phyloP scores from a whole-genome alignment of 2,888 invertebrate genomes.

The Cryptocephalus primarius region DNA sequence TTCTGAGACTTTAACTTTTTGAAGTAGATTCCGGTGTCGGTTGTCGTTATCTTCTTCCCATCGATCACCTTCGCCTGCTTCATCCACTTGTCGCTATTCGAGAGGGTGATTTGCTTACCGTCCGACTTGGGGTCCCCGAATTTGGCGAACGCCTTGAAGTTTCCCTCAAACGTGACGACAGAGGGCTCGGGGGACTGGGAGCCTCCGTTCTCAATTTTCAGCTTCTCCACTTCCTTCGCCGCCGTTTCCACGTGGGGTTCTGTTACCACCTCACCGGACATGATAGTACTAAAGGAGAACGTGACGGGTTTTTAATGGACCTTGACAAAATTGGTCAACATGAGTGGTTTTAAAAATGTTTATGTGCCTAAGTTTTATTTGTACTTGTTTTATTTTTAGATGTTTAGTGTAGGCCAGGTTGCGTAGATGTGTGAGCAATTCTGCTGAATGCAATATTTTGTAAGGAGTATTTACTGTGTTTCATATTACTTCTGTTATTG shows the following conservation, averaged over 20 bases:
- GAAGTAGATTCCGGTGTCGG: slow-evolving; percentile 83
- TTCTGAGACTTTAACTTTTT: slow-evolving; percentile 82
- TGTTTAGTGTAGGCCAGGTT: no score
- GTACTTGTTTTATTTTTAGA: no score
- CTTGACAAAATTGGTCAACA: no score
- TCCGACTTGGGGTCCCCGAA: slow-evolving; percentile 84
- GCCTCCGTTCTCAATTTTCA: slow-evolving; percentile 45
- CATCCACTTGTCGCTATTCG: slow-evolving; percentile 93
- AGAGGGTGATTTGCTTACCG: slow-evolving; percentile 74
- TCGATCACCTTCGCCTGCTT: slow-evolving; percentile 79
- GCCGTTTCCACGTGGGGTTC: neutral
- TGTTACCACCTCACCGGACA: slow-evolving; percentile 1
- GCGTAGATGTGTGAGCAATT: no score
- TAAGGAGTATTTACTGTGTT: no score
- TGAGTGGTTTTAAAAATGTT: no score
- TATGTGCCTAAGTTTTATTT: no score
- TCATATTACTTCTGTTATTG: no score
- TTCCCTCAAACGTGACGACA: slow-evolving; percentile 46
- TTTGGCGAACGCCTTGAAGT: slow-evolving; percentile 76
- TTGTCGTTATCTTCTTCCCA: slow-evolving; percentile 77
- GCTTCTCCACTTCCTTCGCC: slow-evolving; percentile 40
- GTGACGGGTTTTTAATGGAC: neutral
- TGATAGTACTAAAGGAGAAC: neutral
- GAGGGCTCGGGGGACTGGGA: slow-evolving; percentile 16
- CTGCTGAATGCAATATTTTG: no score